These are phyloP conservation scores for Hippocampus kuda DNA, from an alignment of 2,797 vertebrate species.

Conservation along the genomic window DNA sequence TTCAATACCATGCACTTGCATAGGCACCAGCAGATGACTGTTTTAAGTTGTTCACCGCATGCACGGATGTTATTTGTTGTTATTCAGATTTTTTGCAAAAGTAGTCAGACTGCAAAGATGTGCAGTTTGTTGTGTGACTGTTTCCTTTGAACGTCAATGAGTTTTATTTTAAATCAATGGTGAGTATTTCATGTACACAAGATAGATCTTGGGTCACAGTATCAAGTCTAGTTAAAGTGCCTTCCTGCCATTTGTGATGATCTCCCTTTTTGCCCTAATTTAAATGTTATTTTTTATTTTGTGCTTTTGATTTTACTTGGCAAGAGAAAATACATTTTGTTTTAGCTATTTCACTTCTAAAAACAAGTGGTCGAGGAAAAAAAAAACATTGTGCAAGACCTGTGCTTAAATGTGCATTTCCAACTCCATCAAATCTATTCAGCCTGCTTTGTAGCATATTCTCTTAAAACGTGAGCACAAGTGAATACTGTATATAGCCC, in stretches of 20 bases:
- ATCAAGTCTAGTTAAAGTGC: constrained; percentile 49
- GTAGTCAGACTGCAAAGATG: not conserved
- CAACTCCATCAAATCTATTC: constrained; percentile 37
- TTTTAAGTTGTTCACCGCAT: not conserved
- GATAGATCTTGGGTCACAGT: constrained; percentile 10
- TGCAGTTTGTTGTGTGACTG: not conserved
- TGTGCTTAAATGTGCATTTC: constrained; percentile 59
- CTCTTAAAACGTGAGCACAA: constrained; percentile 45
- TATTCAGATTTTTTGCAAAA: not conserved
- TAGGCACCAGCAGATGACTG: not conserved
- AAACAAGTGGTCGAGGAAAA: constrained; percentile 70
- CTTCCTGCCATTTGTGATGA: constrained; percentile 33
- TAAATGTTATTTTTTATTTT: constrained; percentile 4
- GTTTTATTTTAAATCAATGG: not conserved
- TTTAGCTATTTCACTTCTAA: constrained; percentile 51
- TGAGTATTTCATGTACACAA: constrained; percentile 15
- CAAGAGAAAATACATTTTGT: not conserved
- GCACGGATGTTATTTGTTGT: not conserved
- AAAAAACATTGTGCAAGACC: constrained; percentile 67
- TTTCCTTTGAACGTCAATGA: not conserved
- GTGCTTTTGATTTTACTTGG: constrained; percentile 7
- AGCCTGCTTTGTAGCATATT: constrained; percentile 41
- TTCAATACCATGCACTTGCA: constrained; percentile 9
- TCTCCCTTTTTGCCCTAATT: constrained; percentile 14
- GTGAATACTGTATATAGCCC: constrained; percentile 57